phyloP scores from a whole-genome alignment of 2,797 vertebrate species.

The Naso thynnoides region DNA sequence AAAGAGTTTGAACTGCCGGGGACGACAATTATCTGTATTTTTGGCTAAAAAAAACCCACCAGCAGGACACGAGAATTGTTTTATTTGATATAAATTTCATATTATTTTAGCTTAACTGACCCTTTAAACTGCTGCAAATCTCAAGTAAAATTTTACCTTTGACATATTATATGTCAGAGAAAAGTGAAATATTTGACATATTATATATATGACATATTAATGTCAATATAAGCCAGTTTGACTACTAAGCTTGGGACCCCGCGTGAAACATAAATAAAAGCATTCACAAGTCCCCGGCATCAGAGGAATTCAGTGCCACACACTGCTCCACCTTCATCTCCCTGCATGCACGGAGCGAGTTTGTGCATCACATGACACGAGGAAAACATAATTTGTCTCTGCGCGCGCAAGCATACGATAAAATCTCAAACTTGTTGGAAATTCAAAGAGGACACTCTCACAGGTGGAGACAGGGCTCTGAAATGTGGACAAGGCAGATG shows the following conservation, averaged over 20 bases:
- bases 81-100: too few species aligned
- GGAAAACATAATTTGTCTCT: conserved; percentile 2
- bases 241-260: too few species aligned
- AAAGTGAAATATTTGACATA: neutral
- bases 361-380: neutral
- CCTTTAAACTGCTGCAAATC: neutral
- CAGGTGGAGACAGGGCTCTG: conserved; percentile 36
- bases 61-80: too few species aligned
- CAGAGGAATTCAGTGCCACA: neutral
- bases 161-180: too few species aligned
- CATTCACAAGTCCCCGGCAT: neutral
- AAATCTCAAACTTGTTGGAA: conserved; percentile 33
- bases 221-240: too few species aligned
- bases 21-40: too few species aligned
- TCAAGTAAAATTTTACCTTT: neutral
- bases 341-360: neutral
- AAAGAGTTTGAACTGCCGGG: neutral
- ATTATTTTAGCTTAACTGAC: neutral
- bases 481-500: conserved; percentile 47
- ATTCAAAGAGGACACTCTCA: conserved; percentile 23
- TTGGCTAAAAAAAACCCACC: too few species aligned
- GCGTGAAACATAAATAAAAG: neutral
- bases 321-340: neutral
- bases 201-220: neutral
- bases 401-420: conserved; percentile 1